Percentiles rank a stretch among this genome's conserved stretches.
phyloP scores from a whole-genome alignment of 2,113 vertebrate genomes.

The Corythaeola cristata region DNA sequence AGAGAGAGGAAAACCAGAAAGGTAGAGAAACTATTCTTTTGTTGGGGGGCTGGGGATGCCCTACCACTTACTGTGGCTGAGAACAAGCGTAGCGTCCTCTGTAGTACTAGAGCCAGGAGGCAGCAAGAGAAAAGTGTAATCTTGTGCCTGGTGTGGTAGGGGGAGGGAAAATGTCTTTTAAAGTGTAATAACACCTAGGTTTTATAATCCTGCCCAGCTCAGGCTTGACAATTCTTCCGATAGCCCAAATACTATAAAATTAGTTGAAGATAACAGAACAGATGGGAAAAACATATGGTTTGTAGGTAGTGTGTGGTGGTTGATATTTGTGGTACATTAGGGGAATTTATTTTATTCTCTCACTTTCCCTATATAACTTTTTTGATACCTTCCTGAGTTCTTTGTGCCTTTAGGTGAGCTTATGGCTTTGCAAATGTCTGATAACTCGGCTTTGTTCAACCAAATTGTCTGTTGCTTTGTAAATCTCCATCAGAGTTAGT shows the following conservation, averaged over 20 bases:
- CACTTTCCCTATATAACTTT: constrained; percentile 76
- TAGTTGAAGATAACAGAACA: constrained; percentile 84
- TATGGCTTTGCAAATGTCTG: constrained; percentile 18
- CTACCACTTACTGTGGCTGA: not conserved
- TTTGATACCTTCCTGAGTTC: constrained; percentile 72
- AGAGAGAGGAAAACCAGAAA: not conserved
- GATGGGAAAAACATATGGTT: constrained; percentile 86
- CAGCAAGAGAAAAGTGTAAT: not conserved
- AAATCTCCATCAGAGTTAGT: not conserved
- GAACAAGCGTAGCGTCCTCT: not conserved
- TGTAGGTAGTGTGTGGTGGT: constrained; percentile 82
- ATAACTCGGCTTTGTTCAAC: constrained; percentile 1
- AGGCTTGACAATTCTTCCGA: constrained; percentile 80
- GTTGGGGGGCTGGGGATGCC: not conserved
- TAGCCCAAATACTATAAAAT: constrained; percentile 86
- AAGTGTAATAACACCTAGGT: constrained; percentile 80
- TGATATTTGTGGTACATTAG: constrained; percentile 84
- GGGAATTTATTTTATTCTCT: constrained; percentile 83
- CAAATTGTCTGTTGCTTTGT: not conserved
- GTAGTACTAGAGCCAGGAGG: not conserved
- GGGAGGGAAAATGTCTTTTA: constrained; percentile 47
- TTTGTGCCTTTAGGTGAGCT: constrained; percentile 59
- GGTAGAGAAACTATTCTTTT: not conserved
- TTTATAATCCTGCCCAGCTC: constrained; percentile 79
- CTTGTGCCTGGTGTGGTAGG: not conserved